phyloP scores from a whole-genome alignment of 92 coral and sea anemone genomes.

The Actinostola sp. region DNA sequence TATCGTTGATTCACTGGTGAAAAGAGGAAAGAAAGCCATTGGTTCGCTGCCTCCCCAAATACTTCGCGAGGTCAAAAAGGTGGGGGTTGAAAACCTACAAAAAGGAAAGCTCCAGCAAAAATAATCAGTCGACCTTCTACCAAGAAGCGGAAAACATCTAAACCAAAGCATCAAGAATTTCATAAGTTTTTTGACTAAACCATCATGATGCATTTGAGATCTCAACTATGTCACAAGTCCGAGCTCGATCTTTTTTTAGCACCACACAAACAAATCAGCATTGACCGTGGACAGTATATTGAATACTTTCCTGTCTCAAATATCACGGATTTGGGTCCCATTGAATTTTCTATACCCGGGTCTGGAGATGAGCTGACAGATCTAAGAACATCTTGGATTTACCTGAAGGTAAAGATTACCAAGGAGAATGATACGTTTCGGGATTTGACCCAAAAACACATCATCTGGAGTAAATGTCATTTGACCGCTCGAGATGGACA shows the following conservation, averaged over 20 bases:
- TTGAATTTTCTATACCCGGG: slow-evolving; percentile 46
- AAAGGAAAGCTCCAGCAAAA: slow-evolving; percentile 32
- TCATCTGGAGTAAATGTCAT: too few species aligned
- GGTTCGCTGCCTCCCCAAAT: slow-evolving; percentile 6
- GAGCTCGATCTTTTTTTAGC: slow-evolving; percentile 37
- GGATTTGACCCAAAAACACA: too few species aligned
- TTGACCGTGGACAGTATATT: slow-evolving; percentile 26
- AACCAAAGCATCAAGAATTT: background rate
- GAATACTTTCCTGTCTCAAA: slow-evolving; percentile 48
- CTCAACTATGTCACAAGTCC: slow-evolving; percentile 26
- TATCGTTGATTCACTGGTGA: background rate
- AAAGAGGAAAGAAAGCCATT: background rate
- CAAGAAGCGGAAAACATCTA: slow-evolving; percentile 31
- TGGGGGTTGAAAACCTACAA: slow-evolving; percentile 13
- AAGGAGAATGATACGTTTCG: too few species aligned
- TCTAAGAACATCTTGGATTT: slow-evolving; percentile 37
- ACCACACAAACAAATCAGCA: slow-evolving; percentile 32
- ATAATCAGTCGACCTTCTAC: slow-evolving; percentile 18
- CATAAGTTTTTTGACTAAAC: background rate
- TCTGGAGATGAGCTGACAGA: slow-evolving; percentile 48
- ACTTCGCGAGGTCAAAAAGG: slow-evolving; percentile 9
- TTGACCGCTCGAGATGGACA: too few species aligned
- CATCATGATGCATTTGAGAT: slow-evolving; percentile 6
- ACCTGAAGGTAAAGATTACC: slow-evolving; percentile 38
- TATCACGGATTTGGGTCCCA: slow-evolving; percentile 52